Conservation (phyloP, 2,797 vertebrate genomes). For the Mus minutoides region DNA sequence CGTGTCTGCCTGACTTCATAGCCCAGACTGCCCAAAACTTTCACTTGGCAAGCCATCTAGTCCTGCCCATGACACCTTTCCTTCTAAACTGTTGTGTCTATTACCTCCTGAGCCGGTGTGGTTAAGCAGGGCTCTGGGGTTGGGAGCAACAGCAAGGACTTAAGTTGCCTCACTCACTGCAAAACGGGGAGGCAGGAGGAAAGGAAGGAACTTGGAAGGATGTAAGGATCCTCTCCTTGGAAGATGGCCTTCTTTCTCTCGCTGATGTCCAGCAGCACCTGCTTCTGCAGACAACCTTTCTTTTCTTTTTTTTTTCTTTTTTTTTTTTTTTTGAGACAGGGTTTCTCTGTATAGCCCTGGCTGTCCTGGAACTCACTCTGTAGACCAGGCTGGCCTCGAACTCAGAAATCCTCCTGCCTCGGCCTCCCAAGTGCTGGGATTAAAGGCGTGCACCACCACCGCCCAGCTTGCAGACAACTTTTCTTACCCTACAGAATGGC, state of each 20-base stretch:
- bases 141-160: neutral
- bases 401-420: too few relatives aligned
- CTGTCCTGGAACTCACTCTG: too few relatives aligned
- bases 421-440: too few relatives aligned
- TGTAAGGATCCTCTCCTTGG: neutral
- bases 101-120: neutral
- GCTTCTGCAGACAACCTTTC: neutral
- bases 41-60: constrained; percentile 9
- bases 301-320: too few relatives aligned
- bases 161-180: neutral
- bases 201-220: neutral
- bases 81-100: neutral
- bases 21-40: constrained; percentile 38
- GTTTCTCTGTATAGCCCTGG: too few relatives aligned
- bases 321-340: too few relatives aligned
- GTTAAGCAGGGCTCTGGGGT: neutral
- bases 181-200: neutral
- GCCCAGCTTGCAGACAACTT: too few relatives aligned
- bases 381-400: too few relatives aligned
- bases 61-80: neutral
- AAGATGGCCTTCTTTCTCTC: neutral
- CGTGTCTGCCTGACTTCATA: neutral
- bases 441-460: too few relatives aligned
- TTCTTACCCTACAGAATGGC: neutral
- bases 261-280: neutral